These are phyloP conservation scores for Bellardia pandia DNA, from an alignment of 2,888 invertebrate species.

Conservation along the genomic window DNA sequence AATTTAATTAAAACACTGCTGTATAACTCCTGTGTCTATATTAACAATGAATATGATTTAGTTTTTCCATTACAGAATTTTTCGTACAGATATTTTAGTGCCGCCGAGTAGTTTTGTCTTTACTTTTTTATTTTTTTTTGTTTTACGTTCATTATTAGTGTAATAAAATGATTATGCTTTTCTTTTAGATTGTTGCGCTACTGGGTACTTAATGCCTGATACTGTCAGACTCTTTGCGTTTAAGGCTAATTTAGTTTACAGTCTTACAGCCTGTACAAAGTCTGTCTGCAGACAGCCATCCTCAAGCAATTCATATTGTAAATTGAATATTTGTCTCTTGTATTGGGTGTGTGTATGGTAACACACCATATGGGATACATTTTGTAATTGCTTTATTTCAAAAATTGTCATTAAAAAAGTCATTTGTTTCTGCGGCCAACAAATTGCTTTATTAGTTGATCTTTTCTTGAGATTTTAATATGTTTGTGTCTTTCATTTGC, in stretches of 20 bases:
- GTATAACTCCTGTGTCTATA: too few relatives aligned
- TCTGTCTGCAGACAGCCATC: slow-evolving; percentile 42
- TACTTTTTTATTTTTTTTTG: not conserved
- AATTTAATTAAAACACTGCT: too few relatives aligned
- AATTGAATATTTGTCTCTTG: not conserved
- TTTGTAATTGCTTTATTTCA: slow-evolving; percentile 67
- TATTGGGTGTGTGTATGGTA: not conserved
- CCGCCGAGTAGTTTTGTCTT: not conserved
- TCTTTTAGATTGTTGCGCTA: not conserved
- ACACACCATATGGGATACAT: slow-evolving; percentile 48
- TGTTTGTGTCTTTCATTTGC: not conserved
- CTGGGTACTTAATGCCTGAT: slow-evolving; percentile 14
- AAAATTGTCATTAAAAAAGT: slow-evolving; percentile 68
- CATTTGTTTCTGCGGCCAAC: slow-evolving; percentile 65
- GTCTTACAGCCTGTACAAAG: slow-evolving; percentile 20
- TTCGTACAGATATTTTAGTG: not conserved
- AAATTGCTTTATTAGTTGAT: slow-evolving; percentile 65
- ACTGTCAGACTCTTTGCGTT: slow-evolving; percentile 57
- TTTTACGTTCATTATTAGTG: slow-evolving; percentile 54
- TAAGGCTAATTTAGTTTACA: slow-evolving; percentile 54
- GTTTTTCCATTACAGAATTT: not conserved
- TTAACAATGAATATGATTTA: not conserved
- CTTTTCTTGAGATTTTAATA: slow-evolving; percentile 11
- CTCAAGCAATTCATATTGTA: slow-evolving; percentile 24
- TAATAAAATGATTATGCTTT: slow-evolving; percentile 49